Evolutionary conservation across 2,113 vertebrate genomes (phyloP), one percentile per base, ranked within the genome.

Genomic region (Oriolus oriolus): DNA sequence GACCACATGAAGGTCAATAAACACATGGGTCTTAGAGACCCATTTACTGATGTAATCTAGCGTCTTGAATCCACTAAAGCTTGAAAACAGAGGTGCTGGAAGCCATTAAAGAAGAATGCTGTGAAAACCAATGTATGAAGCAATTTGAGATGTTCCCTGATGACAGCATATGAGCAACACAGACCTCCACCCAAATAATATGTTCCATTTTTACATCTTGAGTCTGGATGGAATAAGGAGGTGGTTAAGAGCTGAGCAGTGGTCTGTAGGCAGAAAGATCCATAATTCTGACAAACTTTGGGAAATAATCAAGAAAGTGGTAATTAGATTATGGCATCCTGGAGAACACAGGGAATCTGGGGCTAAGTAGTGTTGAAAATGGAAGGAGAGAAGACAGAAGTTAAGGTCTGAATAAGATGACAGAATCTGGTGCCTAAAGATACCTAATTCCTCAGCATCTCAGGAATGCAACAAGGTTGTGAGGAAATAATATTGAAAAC

Each of bases 71-170:
- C 60, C 26, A 21, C 53, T 89, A 49, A 73, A 82, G 5, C 53
- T 84, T 84, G 61, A 75, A 78, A 91, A 81, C 17, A 37, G 81
- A 84, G 76, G 47, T 68, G 35, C 86, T 93, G 86, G 78, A 90
- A 95, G 69, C 60, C 76, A 70, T 95, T 93, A 92, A 83, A 89
- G 52, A 93, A 87, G 61, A 92, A 84, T 84, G 41, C n/a, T 53
- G 23, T 87, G 77, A 91, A 96, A 96, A 84, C 41, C 84, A 84
- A 69, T 11, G 21, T 54, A 68, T 84, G 87, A 94, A 84, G 89
- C 26, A 94, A 92, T 74, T 93, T 80, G 53, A 93, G 74, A 87
- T 31, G 65, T 30, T 93, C 57, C 35, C 17, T 91, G 57, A 42
- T 89, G 81, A 92, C 70, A 93, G 37, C 69, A 73, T 82, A 74